A percentile compares a stretch with the other conserved stretches of the same genome.
Conservation (phyloP, 2,113 vertebrate genomes). For the Pelvicachromis taeniatus region DNA sequence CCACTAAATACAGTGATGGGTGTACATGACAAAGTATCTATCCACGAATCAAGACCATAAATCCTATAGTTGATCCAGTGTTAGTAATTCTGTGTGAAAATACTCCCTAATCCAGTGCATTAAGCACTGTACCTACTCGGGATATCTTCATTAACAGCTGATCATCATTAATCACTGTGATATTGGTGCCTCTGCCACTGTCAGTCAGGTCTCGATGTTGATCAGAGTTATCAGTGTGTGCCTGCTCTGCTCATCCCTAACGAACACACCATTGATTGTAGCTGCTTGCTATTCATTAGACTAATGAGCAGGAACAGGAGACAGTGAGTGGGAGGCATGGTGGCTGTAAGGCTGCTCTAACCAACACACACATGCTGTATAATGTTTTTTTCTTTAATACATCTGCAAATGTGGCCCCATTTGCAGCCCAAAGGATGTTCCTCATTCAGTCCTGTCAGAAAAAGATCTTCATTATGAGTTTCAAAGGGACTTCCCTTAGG, state of each 20-base stretch:
- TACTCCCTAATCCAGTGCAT: background rate
- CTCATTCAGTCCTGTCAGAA: slow-evolving; percentile 49
- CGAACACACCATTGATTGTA: slow-evolving; percentile 47
- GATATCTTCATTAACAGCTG: slow-evolving; percentile 38
- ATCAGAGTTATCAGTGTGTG: background rate
- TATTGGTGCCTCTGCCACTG: slow-evolving; percentile 42
- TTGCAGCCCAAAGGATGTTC: slow-evolving; percentile 52
- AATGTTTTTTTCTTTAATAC: slow-evolving; percentile 34
- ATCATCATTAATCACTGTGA: slow-evolving; percentile 42
- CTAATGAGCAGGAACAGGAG: slow-evolving; percentile 47
- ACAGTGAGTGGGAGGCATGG: background rate
- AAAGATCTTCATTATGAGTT: slow-evolving; percentile 70
- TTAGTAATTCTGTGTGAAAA: slow-evolving; percentile 16
- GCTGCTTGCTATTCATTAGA: slow-evolving; percentile 52
- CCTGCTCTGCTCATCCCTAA: slow-evolving; percentile 15
- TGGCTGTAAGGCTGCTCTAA: slow-evolving; percentile 1
- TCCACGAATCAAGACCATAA: slow-evolving; percentile 8
- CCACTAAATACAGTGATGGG: background rate
- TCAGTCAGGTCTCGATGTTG: slow-evolving; percentile 27
- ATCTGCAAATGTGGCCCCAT: slow-evolving; percentile 10
- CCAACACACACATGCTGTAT: background rate
- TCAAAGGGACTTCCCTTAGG: slow-evolving; percentile 53
- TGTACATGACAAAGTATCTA: slow-evolving; percentile 29
- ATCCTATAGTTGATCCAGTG: background rate
- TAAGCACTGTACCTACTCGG: background rate